Conservation (phyloP, 35 echinoderm and acorn worm species). For the Apostichopus californicus region DNA sequence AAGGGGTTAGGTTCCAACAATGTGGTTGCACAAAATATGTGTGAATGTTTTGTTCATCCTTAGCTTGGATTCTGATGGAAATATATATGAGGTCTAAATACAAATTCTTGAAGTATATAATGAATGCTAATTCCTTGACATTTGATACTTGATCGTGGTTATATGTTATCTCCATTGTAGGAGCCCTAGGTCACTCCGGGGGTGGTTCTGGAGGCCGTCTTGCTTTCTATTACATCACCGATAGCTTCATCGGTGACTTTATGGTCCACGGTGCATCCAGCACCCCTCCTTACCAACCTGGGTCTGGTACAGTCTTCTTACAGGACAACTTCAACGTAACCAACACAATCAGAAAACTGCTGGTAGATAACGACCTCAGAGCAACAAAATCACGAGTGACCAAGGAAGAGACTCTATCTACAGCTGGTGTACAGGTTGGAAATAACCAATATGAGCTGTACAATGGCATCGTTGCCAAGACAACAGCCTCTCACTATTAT, state of each 20-base stretch:
- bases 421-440: slow-evolving; percentile 12
- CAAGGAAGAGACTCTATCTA: slow-evolving; percentile 37
- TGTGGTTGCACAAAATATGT: too few species aligned
- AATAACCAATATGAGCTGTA: slow-evolving; percentile 42
- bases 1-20: too few species aligned
- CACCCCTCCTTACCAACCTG: slow-evolving; percentile 34
- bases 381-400: slow-evolving; percentile 15
- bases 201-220: slow-evolving; percentile 80
- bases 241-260: slow-evolving; percentile 79
- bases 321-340: slow-evolving; percentile 54
- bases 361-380: slow-evolving; percentile 69
- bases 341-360: slow-evolving; percentile 44
- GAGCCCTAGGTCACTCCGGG: slow-evolving; percentile 37
- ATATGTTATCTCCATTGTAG: background rate
- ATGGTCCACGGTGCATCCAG: slow-evolving; percentile 56
- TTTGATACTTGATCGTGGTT: too few species aligned
- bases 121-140: too few species aligned
- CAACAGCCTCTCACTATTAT: slow-evolving; percentile 53
- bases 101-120: background rate
- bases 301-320: slow-evolving; percentile 76
- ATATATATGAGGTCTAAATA: background rate
- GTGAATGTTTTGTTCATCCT: too few species aligned
- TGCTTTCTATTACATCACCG: slow-evolving; percentile 68
- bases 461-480: slow-evolving; percentile 58
- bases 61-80: too few species aligned